A percentile compares a stretch with the other conserved stretches of the same genome.
Evolutionary conservation across 2,888 invertebrate species (phyloP).

Genomic region (Flabesymbios commensalis): DNA sequence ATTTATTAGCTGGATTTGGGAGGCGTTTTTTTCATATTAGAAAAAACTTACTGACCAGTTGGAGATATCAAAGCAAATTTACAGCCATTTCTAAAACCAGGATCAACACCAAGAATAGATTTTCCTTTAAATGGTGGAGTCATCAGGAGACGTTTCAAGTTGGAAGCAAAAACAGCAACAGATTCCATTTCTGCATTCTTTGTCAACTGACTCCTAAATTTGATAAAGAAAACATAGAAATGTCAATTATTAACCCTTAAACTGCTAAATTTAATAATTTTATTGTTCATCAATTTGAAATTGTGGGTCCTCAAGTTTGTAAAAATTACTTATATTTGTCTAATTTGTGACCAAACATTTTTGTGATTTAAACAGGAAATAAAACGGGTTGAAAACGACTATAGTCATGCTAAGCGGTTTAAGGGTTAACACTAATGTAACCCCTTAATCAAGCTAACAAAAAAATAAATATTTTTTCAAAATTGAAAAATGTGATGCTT

Average conservation of each 20-base stretch:
- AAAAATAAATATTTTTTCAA: not conserved
- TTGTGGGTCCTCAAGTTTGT: too few relatives aligned
- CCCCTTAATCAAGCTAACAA: not conserved
- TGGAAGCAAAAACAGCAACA: slow-evolving; percentile 81
- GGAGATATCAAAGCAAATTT: slow-evolving; percentile 77
- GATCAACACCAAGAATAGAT: slow-evolving; percentile 83
- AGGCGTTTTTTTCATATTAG: too few relatives aligned
- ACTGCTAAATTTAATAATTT: not conserved
- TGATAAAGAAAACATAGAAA: slow-evolving; percentile 60
- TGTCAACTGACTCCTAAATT: slow-evolving; percentile 72
- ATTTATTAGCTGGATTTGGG: too few relatives aligned
- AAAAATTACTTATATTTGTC: too few relatives aligned
- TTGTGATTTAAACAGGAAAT: too few relatives aligned
- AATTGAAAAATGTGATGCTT: not conserved
- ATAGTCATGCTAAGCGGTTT: too few relatives aligned
- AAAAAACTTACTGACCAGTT: slow-evolving; percentile 39
- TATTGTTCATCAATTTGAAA: too few relatives aligned
- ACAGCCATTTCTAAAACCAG: slow-evolving; percentile 86
- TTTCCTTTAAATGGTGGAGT: slow-evolving; percentile 77
- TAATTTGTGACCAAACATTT: too few relatives aligned
- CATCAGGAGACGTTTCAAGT: slow-evolving; percentile 81
- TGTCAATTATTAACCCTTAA: not conserved
- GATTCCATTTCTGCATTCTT: slow-evolving; percentile 79
- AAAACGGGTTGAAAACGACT: too few relatives aligned
- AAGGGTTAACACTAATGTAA: too few relatives aligned